Percentiles rank a stretch among this genome's conserved stretches.
Conservation (phyloP, 2,113 vertebrate genomes). For the Ictidomys tridecemlineatus region DNA sequence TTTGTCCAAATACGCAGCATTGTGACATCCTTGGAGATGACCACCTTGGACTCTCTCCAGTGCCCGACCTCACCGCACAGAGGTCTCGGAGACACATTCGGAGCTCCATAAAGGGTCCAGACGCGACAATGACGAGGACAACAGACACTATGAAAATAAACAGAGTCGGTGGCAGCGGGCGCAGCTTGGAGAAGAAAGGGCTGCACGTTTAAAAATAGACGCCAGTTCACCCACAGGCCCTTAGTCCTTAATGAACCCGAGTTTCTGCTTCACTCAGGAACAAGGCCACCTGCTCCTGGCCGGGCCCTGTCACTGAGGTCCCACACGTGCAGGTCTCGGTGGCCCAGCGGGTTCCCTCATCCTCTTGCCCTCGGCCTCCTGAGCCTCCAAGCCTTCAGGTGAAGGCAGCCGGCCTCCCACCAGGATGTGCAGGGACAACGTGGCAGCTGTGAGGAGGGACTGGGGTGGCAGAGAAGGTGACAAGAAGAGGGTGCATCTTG, state of each 20-base stretch:
- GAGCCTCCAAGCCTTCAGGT: neutral
- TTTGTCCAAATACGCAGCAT: neutral
- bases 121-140: slow-evolving; percentile 77
- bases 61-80: slow-evolving; percentile 9
- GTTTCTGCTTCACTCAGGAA: slow-evolving; percentile 41
- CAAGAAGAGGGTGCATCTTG: neutral
- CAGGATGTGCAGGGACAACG: neutral
- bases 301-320: neutral
- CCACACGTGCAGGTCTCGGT: neutral
- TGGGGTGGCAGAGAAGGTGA: neutral
- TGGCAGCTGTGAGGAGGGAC: neutral
- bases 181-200: slow-evolving; percentile 72
- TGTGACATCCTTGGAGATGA: neutral
- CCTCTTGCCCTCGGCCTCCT: no score
- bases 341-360: neutral
- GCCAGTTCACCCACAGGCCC: slow-evolving; percentile 68
- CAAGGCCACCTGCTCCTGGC: neutral
- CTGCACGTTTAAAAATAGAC: slow-evolving; percentile 84
- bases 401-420: neutral
- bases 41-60: neutral
- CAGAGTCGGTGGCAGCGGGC: slow-evolving; percentile 75
- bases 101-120: slow-evolving; percentile 74
- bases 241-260: slow-evolving; percentile 75
- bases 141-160: slow-evolving; percentile 82
- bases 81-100: slow-evolving; percentile 55